Conservation (phyloP, 2,113 vertebrate genomes). For the Marcusenius ussheri region DNA sequence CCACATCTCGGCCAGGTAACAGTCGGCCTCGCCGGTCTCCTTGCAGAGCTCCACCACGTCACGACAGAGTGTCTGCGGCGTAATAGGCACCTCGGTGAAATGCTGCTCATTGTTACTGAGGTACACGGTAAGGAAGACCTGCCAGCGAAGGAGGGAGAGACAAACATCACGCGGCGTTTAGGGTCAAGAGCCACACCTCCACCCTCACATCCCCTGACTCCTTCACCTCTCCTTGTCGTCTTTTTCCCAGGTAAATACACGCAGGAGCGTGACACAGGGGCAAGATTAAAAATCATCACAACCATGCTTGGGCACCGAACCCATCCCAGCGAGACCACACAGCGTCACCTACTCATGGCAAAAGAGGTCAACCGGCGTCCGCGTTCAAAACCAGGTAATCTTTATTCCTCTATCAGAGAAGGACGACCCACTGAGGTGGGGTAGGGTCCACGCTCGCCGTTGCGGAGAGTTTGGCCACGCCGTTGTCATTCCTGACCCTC, state of each 20-base stretch:
- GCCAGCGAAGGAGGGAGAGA: background rate
- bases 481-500: background rate
- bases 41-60: constrained; percentile 96
- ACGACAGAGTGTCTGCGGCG: constrained; percentile 81
- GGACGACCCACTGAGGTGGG: background rate
- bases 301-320: background rate
- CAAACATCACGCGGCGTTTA: background rate
- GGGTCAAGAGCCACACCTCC: background rate
- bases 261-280: background rate
- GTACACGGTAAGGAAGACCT: constrained; percentile 98
- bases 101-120: constrained; percentile 98
- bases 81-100: constrained; percentile 94
- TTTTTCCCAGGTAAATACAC: background rate
- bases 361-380: background rate
- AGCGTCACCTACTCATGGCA: background rate
- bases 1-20: constrained; percentile 89
- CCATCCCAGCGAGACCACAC: background rate
- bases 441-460: background rate
- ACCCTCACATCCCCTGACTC: background rate
- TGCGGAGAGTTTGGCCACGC: background rate
- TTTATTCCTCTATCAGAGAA: background rate
- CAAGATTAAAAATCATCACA: background rate
- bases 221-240: background rate
- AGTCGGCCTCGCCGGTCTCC: constrained; percentile 82
- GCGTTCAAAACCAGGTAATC: background rate